Evolutionary conservation across 2,797 vertebrate species (phyloP), one percentile per base, ranked within the genome.

Genomic region (Nyctalus aviator): DNA sequence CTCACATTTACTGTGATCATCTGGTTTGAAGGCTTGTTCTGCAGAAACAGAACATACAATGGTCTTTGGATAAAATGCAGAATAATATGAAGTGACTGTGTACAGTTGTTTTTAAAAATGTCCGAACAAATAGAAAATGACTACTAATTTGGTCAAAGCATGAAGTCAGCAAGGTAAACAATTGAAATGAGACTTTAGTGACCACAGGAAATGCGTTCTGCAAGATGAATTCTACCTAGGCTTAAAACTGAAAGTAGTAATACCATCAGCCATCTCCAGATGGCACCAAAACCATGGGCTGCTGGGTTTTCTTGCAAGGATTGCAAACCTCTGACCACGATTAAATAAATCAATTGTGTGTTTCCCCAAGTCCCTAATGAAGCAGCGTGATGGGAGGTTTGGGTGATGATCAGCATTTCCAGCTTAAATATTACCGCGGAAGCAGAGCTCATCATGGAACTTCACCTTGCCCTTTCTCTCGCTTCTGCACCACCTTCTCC

Each of bases 201-300:
- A 95, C 78, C 90, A 79, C 69, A 55, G 96, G 95, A 92, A 94
- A 94, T 66, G 48, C n/a, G 86, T 86, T 88, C 85, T 90, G 57
- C 73, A 90, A 79, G 59, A 50, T 18, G 8, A 75, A 55, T 62
- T 68, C 30, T 41, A 91, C 18, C 37, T 1, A 41, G 2, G 2
- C 27, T 23, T 55, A 30, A 50, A 86, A 71, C 9, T 3, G 25
- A 48, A 55, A 55, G 37, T 14, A 15, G 94, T 32, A 41, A 84
- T 62, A 20, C 79, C 82, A 62, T 3, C 21, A 13, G 13, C 41
- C 2, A 37, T 2, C 96, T 81, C 87, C 82, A 97, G 96, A n/a
- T 64, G 96, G 95, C 96, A 37, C 30, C 68, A 75, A 46, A 46
- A 30, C 21, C 72, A 23, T 0, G 0, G 37, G 18, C 37, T 76